These are phyloP conservation scores for Cassiopea andromeda DNA, from an alignment of 30 jellyfish, hydroid and myxozoan species.

Conservation along the genomic window DNA sequence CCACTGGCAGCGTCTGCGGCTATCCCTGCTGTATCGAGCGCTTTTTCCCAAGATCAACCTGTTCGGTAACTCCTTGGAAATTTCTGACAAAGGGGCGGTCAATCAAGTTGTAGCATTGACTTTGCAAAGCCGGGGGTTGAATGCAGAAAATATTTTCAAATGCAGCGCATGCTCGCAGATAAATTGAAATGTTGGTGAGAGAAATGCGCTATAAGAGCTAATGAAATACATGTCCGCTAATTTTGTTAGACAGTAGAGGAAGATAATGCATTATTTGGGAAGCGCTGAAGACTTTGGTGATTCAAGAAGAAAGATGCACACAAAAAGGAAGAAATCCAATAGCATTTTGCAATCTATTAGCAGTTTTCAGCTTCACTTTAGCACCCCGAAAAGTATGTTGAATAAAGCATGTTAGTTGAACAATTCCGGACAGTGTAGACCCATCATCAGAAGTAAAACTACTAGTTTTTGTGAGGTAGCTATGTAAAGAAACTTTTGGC, in stretches of 20 bases:
- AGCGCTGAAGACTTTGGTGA: neutral
- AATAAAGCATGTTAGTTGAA: too few relatives aligned
- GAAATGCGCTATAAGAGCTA: neutral
- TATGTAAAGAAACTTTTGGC: too few relatives aligned
- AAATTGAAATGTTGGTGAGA: neutral
- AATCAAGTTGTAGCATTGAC: constrained; percentile 62
- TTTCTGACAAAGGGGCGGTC: constrained; percentile 76
- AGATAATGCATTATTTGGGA: too few relatives aligned
- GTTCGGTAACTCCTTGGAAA: constrained; percentile 61
- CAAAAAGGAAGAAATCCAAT: too few relatives aligned
- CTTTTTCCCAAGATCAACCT: constrained; percentile 75
- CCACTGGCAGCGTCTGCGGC: constrained; percentile 41
- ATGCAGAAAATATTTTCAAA: constrained; percentile 13
- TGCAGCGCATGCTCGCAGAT: constrained; percentile 56
- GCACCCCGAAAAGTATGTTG: too few relatives aligned
- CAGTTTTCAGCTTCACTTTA: too few relatives aligned
- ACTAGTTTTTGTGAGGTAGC: too few relatives aligned
- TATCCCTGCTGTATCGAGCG: constrained; percentile 43
- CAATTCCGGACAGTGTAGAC: too few relatives aligned
- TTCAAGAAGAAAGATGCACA: too few relatives aligned
- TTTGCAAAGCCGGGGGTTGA: constrained; percentile 63
- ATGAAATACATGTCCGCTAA: neutral
- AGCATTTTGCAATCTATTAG: too few relatives aligned
- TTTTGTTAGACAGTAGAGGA: neutral
- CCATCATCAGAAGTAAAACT: too few relatives aligned